phyloP scores from a whole-genome alignment of 2,797 vertebrate species.

The Gila robusta region DNA sequence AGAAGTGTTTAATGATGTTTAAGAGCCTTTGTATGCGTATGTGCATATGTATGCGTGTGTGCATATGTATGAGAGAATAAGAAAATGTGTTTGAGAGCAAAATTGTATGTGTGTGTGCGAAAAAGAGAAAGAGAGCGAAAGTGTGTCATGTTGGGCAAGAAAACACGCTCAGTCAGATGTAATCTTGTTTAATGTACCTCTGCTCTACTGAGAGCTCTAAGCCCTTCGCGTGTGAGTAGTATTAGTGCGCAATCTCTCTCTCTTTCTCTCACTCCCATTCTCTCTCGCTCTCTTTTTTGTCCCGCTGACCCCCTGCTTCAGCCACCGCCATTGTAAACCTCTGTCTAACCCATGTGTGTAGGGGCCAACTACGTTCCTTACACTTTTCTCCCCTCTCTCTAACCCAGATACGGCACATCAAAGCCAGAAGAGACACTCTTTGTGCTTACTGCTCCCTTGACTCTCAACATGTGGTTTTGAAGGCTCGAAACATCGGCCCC shows the following conservation, averaged over 20 bases:
- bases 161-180: conserved; percentile 63
- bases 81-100: not conserved
- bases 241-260: conserved; percentile 50
- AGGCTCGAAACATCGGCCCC: conserved; percentile 96
- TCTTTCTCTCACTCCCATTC: conserved; percentile 53
- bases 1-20: not conserved
- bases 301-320: conserved; percentile 71
- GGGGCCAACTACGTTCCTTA: conserved; percentile 79
- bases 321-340: conserved; percentile 81
- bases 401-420: conserved; percentile 87
- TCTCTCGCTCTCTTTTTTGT: conserved; percentile 68
- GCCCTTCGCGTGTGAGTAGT: conserved; percentile 55
- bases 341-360: conserved; percentile 73
- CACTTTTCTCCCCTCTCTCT: conserved; percentile 81
- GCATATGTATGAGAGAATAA: not conserved
- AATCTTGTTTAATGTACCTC: conserved; percentile 69
- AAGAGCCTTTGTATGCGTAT: not conserved
- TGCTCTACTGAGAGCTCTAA: conserved; percentile 56
- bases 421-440: conserved; percentile 87
- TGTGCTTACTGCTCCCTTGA: conserved; percentile 93
- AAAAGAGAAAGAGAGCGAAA: conserved; percentile 10
- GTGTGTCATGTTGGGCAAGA: conserved; percentile 49
- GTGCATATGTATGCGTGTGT: not conserved
- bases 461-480: conserved; percentile 99
- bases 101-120: conserved; percentile 17